These are phyloP conservation scores for Silurus aristotelis DNA, from an alignment of 2,797 vertebrate species.

Conservation along the genomic window DNA sequence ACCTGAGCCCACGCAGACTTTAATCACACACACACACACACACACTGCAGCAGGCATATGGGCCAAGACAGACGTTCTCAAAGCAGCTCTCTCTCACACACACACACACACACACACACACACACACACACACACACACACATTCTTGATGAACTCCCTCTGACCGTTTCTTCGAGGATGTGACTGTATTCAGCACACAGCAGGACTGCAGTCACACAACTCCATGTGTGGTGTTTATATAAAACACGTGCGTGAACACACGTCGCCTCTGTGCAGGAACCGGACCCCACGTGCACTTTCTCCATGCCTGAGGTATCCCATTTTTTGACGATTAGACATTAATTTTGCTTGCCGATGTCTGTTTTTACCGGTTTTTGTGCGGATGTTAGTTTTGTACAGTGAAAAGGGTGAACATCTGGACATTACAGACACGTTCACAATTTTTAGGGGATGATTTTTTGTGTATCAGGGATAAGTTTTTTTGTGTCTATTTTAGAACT, in stretches of 20 bases:
- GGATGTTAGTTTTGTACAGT: conserved; percentile 44
- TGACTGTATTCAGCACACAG: conserved; percentile 21
- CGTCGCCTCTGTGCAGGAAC: conserved; percentile 2
- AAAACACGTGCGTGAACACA: neutral
- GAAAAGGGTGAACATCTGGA: neutral
- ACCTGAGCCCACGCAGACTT: conserved; percentile 64
- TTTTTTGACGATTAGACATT: conserved; percentile 48
- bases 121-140: neutral
- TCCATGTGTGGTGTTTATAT: neutral
- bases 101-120: neutral
- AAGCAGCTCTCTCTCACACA: neutral
- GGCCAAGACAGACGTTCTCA: neutral
- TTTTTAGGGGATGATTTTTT: conserved; percentile 33
- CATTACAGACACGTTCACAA: neutral
- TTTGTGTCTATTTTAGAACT: conserved; percentile 41
- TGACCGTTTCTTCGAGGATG: conserved; percentile 10
- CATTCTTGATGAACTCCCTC: conserved; percentile 4
- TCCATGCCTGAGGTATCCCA: conserved; percentile 47
- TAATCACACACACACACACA: conserved; percentile 35
- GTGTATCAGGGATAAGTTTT: conserved; percentile 33
- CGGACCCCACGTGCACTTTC: conserved; percentile 34
- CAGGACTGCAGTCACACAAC: conserved; percentile 22
- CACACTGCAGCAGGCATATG: neutral
- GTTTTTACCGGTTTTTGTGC: conserved; percentile 49
- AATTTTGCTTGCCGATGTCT: conserved; percentile 53